Base-by-base conservation (phyloP, 2,888 invertebrate genomes). In the Luffia ferchaultella region DNA sequence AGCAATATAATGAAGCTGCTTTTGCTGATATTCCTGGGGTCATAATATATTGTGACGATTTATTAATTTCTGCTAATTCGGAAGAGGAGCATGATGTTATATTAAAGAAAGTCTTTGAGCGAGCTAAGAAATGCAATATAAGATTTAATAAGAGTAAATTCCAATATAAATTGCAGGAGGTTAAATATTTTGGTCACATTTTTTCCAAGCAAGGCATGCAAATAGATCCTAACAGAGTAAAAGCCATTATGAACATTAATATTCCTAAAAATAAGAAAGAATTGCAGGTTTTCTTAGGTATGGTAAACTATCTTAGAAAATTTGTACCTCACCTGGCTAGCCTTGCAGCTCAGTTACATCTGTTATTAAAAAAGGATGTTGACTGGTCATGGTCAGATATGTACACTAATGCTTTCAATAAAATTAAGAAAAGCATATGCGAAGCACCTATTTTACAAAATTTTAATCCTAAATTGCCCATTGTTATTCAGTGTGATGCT, bases 11-110 rank as follows among this genome's bases (percentile, higher is more conserved):
- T 54, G 55, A 58, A 19, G 54, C 53, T 17, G 57, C 61, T 18
- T 69, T 68, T 55, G 66, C 62, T 18, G 62, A 65, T 45, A 66
- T 68, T 20, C 57, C 60, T 16, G 62, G 64, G 2, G 61, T 67
- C 7, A 47, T 61, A 12, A 52, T 69, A 1, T 68, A 68, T 54
- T 64, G 67, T 51, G 66, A 70, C 58, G 66, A 68, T 52, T 49
- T 68, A 20, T 51, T 62, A n/a, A 58, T 68, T 16, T 52, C 54
- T 47, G 43, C 7, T 7, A n/a, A 42, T 7, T 3, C 7, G 3
- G 43, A 42, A n/a, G 5, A 42, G n/a, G 43, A 42, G n/a, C 43
- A 42, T 42, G 43, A 42, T 42, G 7, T 3, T 9, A 16, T 42
- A 16, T 42, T 42, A n/a, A 7, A 5, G 5, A 42, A 42, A 16